Evolutionary conservation across 1,140 invertebrate genomes (phyloP).

Genomic region (Cyrtorhinus lividipennis): DNA sequence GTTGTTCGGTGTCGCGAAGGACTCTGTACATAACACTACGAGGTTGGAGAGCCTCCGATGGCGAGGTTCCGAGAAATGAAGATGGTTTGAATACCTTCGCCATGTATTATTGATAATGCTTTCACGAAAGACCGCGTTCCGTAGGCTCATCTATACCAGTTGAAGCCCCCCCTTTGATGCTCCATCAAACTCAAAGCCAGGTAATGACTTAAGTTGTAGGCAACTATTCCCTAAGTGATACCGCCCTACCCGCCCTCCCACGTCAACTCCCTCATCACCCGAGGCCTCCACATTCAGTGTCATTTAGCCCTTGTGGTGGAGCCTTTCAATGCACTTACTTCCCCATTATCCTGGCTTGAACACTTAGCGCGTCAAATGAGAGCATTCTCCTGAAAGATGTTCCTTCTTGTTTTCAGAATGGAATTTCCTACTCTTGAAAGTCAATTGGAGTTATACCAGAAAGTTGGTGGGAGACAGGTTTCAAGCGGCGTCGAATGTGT

Average conservation of each 20-base stretch:
- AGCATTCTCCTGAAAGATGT: neutral
- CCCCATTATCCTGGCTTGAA: neutral
- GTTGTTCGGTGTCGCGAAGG: no score
- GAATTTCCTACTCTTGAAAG: neutral
- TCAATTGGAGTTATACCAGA: neutral
- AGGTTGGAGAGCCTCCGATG: no score
- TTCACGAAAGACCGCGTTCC: neutral
- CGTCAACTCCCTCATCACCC: neutral
- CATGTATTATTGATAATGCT: constrained; percentile 7
- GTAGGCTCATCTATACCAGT: neutral
- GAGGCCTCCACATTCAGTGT: constrained; percentile 4
- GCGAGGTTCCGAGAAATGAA: no score
- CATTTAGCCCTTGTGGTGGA: neutral
- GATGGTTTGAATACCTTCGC: neutral
- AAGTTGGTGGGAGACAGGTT: no score
- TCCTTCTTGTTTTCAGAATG: neutral
- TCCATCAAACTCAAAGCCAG: constrained; percentile 6
- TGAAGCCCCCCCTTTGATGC: constrained; percentile 1
- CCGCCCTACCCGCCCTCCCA: neutral
- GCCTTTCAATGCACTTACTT: constrained; percentile 8
- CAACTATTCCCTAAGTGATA: constrained; percentile 6
- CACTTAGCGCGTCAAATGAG: constrained; percentile 1
- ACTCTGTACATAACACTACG: no score
- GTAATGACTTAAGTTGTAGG: constrained; percentile 8
- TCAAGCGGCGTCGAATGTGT: no score